Evolutionary conservation across 2,888 invertebrate species (phyloP).

Genomic region (Coecobrya sp.): DNA sequence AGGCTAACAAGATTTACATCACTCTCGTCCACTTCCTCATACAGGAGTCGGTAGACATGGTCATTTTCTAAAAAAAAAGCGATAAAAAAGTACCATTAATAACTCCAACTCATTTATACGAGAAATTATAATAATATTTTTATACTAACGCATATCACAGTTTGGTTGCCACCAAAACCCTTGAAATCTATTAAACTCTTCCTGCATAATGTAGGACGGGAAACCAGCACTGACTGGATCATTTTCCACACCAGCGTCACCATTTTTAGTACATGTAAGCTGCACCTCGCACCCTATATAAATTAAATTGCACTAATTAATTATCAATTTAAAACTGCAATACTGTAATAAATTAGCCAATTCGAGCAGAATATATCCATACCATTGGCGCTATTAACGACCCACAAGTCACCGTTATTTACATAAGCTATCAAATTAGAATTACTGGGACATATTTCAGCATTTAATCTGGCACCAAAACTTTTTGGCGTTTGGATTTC

Average conservation of each 20-base stretch:
- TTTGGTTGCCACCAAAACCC: conserved; percentile 99
- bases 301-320: conserved; percentile 30
- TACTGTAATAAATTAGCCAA: background rate
- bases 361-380: conserved; percentile 49
- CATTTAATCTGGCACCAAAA: conserved; percentile 92
- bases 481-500: conserved; percentile 89
- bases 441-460: conserved; percentile 94
- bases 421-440: conserved; percentile 96
- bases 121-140: background rate
- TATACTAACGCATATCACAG: conserved; percentile 86
- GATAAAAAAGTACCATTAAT: background rate
- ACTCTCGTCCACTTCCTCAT: conserved; percentile 90
- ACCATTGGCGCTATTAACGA: conserved; percentile 90
- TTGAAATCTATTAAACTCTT: conserved; percentile 98
- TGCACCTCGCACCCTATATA: conserved; percentile 91
- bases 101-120: background rate
- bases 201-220: conserved; percentile 99
- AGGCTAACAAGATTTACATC: conserved; percentile 96
- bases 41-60: conserved; percentile 88
- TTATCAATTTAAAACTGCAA: conserved; percentile 6
- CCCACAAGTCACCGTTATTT: conserved; percentile 96
- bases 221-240: conserved; percentile 97
- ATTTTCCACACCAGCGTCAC: conserved; percentile 91
- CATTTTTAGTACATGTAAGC: conserved; percentile 92
- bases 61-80: conserved; percentile 80